Base-by-base conservation (phyloP, 2,797 vertebrate genomes). In the Parauchenoglanis ngamensis region DNA sequence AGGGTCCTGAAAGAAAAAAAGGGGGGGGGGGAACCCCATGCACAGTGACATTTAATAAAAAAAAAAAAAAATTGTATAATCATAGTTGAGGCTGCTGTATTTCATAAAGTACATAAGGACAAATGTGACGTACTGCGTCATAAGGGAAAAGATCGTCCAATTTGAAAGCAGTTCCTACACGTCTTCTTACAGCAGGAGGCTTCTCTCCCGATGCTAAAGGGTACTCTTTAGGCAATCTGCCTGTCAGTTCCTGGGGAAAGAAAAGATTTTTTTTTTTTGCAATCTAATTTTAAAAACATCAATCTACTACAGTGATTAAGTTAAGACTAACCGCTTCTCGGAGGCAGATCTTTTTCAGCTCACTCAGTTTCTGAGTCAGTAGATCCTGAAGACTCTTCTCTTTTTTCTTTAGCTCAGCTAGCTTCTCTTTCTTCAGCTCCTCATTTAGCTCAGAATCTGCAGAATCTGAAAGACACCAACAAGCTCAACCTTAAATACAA, bases 401-500 rank as follows among this genome's bases (percentile, higher is more conserved):
- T 90, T 98, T 99, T 92, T 95, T 97, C 93, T 97, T 99, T n/a
- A 99, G 93, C 63, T 99, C 97, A 0, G 94, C 93, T 0, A 99
- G 96, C 92, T 98, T 99, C 91, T 99, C 98, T 87, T 97, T 97
- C 94, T 97, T 98, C 89, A 97, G 97, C 57, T 99, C 98, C 83
- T 99, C 98, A 0, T 91, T 97, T 70, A 96, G 95, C 91, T 99
- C 98, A 0, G 97, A 98, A 92, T 99, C 98, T 79, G 95, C 96
- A 86, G 98, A 99, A 91, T 96, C 98, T 99, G 40, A 91, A 89
- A 85, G 59, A 19, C 23, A 82, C 28, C 81, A 80, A 81, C 57
- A 70, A 82, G 11, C 31, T 86, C 17, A 85, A 57, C 4, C 86
- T 93, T 86, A 90, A 70, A 75, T 56, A 1, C 35, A 75, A 86